These are phyloP conservation scores for Harpalus rufipes DNA, from an alignment of 2,888 invertebrate genomes.

Conservation along the genomic window DNA sequence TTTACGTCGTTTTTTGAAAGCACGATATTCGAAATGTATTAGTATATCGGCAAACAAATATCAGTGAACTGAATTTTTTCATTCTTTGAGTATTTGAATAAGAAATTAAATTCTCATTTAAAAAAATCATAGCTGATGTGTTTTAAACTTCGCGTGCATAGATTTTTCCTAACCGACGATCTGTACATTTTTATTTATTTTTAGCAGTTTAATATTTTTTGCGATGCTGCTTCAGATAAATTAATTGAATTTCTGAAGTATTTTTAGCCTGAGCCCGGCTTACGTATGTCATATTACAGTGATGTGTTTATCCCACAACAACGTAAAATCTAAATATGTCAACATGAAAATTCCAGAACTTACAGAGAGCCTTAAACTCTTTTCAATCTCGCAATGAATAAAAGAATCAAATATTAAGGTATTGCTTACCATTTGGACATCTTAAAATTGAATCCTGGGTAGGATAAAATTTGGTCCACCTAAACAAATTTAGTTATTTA, in stretches of 20 bases:
- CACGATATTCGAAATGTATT: no score
- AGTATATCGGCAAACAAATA: no score
- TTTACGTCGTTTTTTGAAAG: no score
- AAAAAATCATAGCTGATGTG: no score
- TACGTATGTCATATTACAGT: not conserved
- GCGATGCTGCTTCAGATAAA: not conserved
- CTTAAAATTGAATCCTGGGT: no score
- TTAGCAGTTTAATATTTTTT: not conserved
- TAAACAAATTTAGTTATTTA: no score
- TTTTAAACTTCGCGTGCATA: not conserved
- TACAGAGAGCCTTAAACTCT: not conserved
- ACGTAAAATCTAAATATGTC: conserved; percentile 35
- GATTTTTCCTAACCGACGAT: not conserved
- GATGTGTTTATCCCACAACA: conserved; percentile 32
- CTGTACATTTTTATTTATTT: conserved; percentile 10
- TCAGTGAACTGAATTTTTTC: no score
- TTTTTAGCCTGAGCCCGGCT: not conserved
- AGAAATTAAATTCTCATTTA: no score
- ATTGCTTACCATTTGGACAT: no score
- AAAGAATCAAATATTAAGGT: not conserved
- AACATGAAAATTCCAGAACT: not conserved
- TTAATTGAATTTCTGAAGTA: conserved; percentile 28
- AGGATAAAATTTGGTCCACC: no score
- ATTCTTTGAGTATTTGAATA: no score
- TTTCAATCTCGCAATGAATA: not conserved